phyloP scores from a whole-genome alignment of 64 coral and sea anemone genomes.

The Stichodactyla helianthus region DNA sequence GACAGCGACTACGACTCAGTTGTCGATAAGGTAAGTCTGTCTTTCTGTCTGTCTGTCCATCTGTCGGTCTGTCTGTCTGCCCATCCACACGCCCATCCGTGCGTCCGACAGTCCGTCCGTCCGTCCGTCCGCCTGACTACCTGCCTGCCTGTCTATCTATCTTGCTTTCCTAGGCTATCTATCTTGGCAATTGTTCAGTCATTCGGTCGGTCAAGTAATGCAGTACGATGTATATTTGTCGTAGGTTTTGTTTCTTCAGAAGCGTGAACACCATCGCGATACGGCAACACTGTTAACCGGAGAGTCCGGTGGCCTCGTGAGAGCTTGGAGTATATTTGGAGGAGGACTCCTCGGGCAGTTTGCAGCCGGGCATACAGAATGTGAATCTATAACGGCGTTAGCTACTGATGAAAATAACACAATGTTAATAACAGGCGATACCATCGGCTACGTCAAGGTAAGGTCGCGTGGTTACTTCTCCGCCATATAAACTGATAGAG shows the following conservation, averaged over 20 bases:
- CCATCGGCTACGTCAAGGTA: constrained; percentile 78
- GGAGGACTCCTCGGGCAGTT: constrained; percentile 80
- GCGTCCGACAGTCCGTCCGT: background rate
- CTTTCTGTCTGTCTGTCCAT: background rate
- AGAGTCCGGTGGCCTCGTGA: constrained; percentile 62
- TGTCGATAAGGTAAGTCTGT: constrained; percentile 57
- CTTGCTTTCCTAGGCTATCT: background rate
- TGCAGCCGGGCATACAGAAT: constrained; percentile 59
- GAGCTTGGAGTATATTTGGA: constrained; percentile 78
- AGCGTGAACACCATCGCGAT: constrained; percentile 47
- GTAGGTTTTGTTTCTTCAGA: constrained; percentile 77
- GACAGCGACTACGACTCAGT: constrained; percentile 74
- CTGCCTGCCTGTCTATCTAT: background rate
- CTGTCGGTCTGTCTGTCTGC: background rate
- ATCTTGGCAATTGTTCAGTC: background rate
- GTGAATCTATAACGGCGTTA: constrained; percentile 73
- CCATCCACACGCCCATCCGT: background rate
- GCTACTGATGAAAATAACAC: constrained; percentile 69
- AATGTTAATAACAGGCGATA: constrained; percentile 81
- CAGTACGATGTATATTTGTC: background rate
- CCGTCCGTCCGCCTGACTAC: background rate
- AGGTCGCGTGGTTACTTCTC: background rate
- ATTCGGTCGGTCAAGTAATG: background rate
- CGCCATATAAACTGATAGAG: too few species aligned
- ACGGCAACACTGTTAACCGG: constrained; percentile 72